Conservation (phyloP, 2,113 vertebrate genomes). For the Antechinus flavipes region DNA sequence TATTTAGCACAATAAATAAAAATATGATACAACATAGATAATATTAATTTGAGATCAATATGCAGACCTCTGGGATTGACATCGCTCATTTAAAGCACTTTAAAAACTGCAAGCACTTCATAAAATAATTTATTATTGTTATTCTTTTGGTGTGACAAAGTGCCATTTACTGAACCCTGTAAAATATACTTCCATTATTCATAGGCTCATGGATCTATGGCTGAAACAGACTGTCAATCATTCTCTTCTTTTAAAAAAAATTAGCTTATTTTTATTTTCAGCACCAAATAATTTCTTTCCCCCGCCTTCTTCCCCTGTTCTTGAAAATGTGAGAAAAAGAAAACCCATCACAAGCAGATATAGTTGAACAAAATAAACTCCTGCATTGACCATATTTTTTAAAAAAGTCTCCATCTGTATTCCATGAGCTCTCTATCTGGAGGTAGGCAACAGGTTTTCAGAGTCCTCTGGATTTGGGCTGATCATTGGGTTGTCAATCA, state of each 20-base stretch:
- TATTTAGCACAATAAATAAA: not conserved
- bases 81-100: not conserved
- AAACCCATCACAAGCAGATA: not conserved
- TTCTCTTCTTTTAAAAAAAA: not conserved
- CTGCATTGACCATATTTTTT: not conserved
- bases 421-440: not conserved
- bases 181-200: not conserved
- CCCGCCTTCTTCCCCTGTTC: not conserved
- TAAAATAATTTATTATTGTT: not conserved
- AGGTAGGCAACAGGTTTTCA: no score
- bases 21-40: not conserved
- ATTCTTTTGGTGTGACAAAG: not conserved
- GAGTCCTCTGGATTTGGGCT: no score
- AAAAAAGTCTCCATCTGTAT: not conserved
- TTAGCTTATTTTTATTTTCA: not conserved
- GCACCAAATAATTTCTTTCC: not conserved
- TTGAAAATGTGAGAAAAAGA: not conserved
- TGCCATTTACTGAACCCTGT: not conserved
- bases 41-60: not conserved
- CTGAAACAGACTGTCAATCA: not conserved
- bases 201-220: not conserved
- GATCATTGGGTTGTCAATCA: no score
- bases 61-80: not conserved
- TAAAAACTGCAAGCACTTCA: not conserved
- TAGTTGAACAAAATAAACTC: not conserved